Percentiles rank a stretch among this genome's conserved stretches.
Evolutionary conservation across 1,140 invertebrate species (phyloP).

Genomic region (Listronotus bonariensis): DNA sequence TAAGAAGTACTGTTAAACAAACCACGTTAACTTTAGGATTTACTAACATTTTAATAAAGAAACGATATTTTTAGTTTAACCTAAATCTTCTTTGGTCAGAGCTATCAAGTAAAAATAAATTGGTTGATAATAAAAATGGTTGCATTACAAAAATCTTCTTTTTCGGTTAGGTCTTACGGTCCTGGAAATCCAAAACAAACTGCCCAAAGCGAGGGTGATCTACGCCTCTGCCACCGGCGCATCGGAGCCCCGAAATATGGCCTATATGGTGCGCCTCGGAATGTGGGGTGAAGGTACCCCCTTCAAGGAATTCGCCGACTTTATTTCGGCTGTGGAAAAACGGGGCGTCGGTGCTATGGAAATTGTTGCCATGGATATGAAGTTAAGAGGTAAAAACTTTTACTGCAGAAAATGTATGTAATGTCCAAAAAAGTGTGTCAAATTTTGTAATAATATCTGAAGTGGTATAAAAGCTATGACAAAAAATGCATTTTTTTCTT

Average conservation of each 20-base stretch:
- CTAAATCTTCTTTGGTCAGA: no score
- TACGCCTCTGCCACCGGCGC: conserved; percentile 99
- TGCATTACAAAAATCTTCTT: conserved; percentile 1
- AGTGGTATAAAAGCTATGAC: no score
- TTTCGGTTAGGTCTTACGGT: conserved; percentile 78
- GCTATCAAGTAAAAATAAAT: no score
- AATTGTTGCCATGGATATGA: conserved; percentile 99
- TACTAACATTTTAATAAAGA: no score
- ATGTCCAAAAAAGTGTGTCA: no score
- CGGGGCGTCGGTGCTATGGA: conserved; percentile 99
- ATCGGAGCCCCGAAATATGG: conserved; percentile 98
- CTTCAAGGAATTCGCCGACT: conserved; percentile 93
- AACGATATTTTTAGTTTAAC: no score
- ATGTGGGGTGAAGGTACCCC: conserved; percentile 97
- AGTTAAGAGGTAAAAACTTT: conserved; percentile 74
- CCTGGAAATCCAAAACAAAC: conserved; percentile 90
- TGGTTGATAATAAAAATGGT: no score
- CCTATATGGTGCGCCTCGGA: conserved; percentile 97
- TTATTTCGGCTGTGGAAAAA: conserved; percentile 95
- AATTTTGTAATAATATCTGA: no score
- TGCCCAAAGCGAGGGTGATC: conserved; percentile 93
- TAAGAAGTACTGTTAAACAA: conserved; percentile 27
- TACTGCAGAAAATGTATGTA: no score
- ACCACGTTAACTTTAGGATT: no score
- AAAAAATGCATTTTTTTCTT: no score